Conservation (phyloP, 2,888 invertebrate genomes). For the Drosophila merina region DNA sequence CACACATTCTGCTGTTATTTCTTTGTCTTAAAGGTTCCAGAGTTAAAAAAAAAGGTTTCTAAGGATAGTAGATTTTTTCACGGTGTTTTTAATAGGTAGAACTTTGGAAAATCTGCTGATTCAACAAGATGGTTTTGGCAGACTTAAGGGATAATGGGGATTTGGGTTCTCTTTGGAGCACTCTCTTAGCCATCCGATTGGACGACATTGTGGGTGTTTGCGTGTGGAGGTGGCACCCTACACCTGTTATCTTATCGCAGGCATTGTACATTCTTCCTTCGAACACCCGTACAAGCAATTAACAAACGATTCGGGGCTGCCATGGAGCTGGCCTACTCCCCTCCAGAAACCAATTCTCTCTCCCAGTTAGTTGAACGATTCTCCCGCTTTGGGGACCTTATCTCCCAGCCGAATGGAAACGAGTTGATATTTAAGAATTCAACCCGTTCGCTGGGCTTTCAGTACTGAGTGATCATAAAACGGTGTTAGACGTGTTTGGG, state of each 20-base stretch:
- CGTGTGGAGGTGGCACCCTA: conserved; percentile 8
- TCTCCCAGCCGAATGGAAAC: conserved; percentile 24
- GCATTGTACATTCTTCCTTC: conserved; percentile 63
- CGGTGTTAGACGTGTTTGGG: conserved; percentile 62
- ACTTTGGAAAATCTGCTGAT: background rate
- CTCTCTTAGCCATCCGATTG: conserved; percentile 5
- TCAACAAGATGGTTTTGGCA: background rate
- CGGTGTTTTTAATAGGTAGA: background rate
- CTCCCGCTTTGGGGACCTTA: conserved; percentile 14
- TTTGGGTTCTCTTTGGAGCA: conserved; percentile 1
- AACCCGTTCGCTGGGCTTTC: conserved; percentile 51
- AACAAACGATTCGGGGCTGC: conserved; percentile 72
- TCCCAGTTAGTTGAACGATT: background rate
- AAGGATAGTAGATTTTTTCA: background rate
- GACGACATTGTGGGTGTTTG: conserved; percentile 1
- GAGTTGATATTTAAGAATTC: conserved; percentile 68
- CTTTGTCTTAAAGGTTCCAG: background rate
- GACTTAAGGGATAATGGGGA: conserved; percentile 6
- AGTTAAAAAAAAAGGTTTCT: background rate
- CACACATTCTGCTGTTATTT: background rate
- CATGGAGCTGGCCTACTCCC: conserved; percentile 27
- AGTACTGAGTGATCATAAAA: conserved; percentile 68
- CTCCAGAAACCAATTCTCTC: background rate
- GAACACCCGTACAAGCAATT: conserved; percentile 78
- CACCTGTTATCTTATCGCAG: conserved; percentile 67